Evolutionary conservation across 2,797 vertebrate genomes (phyloP), one percentile per base, ranked within the genome.

Genomic region (Leptatherina wallacei): DNA sequence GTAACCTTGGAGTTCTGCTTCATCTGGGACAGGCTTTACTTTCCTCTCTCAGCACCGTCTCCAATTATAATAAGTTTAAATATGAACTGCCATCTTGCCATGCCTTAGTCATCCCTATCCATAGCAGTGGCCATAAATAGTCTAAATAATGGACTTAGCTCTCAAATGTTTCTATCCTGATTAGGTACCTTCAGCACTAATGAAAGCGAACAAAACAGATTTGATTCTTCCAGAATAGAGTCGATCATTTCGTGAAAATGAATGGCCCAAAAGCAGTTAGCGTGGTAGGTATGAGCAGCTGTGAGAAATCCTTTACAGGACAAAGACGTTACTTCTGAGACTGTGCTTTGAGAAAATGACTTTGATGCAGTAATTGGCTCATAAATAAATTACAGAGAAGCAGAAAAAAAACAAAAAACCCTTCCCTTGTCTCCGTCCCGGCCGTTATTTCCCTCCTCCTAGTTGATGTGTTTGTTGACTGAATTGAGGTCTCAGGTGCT

Each of bases 351-450:
- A 72, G 73, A 62, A 61, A 78, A 77, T 69, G 38, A 72, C 69
- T 78, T 73, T 80, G 73, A 82, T 70, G 62, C 72, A 36, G 71
- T 82, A 87, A 86, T 73, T 85, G 83, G 69, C 32, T 73, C 61
- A 40, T 75, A 72, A 80, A 79, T 75, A 78, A 87, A 56, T 75
- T 52, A 80, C 32, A 22, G 57, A 65, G 78, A 78, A 32, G 8
- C 30, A 22, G 30, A 14, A 40, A 36, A 32, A 47, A 24, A 27
- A 36, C 0, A 52, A 14, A 32, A 29, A 14, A 54, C 14, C 4
- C 51, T 18, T 44, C 6, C 9, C 7, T 6, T 56, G 47, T 55
- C 16, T 12, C 22, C 0, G 7, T 14, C 67, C 38, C 7, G 27
- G 51, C n/a, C 7, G 44, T 51, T n/a, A 16, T 69, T 32, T 66